Evolutionary conservation across 1,140 invertebrate genomes (phyloP), one percentile per base, ranked within the genome.

Genomic region (Galleria mellonella): DNA sequence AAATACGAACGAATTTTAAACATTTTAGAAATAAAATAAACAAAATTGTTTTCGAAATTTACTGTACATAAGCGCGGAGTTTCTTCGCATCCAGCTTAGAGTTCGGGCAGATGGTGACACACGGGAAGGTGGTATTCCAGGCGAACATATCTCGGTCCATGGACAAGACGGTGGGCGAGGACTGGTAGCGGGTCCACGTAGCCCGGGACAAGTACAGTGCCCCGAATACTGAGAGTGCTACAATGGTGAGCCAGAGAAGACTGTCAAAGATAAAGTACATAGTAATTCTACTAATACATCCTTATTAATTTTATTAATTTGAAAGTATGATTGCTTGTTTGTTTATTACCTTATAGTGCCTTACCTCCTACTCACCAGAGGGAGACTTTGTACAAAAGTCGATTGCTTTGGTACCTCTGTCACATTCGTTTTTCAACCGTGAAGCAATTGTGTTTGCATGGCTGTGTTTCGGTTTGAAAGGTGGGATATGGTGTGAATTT

Each of bases 101-200:
- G 11, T 87, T 78, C 0, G 87, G 84, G 47, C 88, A 90, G 10
- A 90, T 79, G 0, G 88, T 90, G 28, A 89, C 58, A 9, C 89
- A 86, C 0, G 91, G 91, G 55, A 92, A 92, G 3, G 90, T 89
- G 0, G 91, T 92, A 47, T 92, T 91, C 92, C 92, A 93, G 0
- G 89, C 87, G 52, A 89, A 89, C 72, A 91, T 89, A 60, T 92
- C 90, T 0, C 91, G 82, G 73, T 93, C 91, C 90, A 92, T 91
- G 1, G 92, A 92, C 27, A 92, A 90, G 4, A 92, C 91, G 11
- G 90, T 92, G 0, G 92, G 91, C 9, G 91, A 92, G 14, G 88
- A 89, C 59, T 89, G 88, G 55, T 91, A 92, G n/a, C 91, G 84
- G 3, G 77, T 55, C 88, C 91, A 90, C 2, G 91, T 92, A 4